Base-by-base conservation (phyloP, 1,140 invertebrate genomes). In the Atopsyche davidsoni region DNA sequence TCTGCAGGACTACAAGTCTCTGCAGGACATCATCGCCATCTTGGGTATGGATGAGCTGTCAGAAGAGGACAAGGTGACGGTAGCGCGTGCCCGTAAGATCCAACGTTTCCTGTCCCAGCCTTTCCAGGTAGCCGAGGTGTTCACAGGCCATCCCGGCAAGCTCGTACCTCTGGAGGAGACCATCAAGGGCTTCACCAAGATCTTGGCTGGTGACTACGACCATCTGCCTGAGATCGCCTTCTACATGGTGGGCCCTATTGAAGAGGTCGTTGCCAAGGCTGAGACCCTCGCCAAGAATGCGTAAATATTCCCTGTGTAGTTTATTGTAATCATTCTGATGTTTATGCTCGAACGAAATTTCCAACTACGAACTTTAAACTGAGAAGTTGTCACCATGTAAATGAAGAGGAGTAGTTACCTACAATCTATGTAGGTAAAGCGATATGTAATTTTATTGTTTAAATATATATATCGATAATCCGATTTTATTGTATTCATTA, bases 21-120 rank as follows among this genome's bases (percentile, higher is more conserved):
- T 89, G 3, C 84, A 89, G 66, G 86, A 89, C 69, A 89, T 89
- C 54, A 89, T 89, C 66, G 86, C 86, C 57, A 88, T 88, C 65
- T 68, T 89, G 65, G 86, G 86, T 70, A 90, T 90, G 87, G 87
- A 91, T 64, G 88, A 90, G 62, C 75, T 90, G 63, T 88, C 86
- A 25, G 88, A 90, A 67, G 88, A 89, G 60, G 81, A 90, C 64
- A 90, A 90, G 66, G 61, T 90, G 46, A 87, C 82, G 13, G 88
- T 90, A n/a, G 77, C 85, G 1, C 71, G 87, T 28, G 88, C 87
- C 22, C 76, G 87, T 41, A 90, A 90, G 67, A 89, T 90, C 61
- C 86, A 89, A 66, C 75, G 79, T 39, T 90, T 90, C 74, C 73
- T 90, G 11, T 87, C 84, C 0, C 87, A 90, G 64, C 88, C 87